Evolutionary conservation across 2,888 invertebrate genomes (phyloP).

Genomic region (Choristoneura rosaceana): DNA sequence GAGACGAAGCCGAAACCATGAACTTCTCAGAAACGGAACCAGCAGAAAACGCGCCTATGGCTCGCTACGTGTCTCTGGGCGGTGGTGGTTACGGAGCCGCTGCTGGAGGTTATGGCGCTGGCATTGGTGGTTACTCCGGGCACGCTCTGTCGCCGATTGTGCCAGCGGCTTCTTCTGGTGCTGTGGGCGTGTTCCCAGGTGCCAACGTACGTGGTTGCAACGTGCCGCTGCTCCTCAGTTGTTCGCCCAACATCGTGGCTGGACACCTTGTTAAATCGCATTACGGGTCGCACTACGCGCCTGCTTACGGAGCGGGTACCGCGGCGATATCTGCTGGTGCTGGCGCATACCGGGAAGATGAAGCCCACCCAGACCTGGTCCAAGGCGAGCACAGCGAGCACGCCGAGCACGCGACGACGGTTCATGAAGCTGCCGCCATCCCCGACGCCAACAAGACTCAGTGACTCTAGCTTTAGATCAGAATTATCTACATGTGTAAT

Average conservation of each 20-base stretch:
- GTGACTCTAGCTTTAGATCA: constrained; percentile 32
- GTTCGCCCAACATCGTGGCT: constrained; percentile 69
- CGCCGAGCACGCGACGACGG: constrained; percentile 50
- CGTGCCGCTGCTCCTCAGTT: constrained; percentile 73
- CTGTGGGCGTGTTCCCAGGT: constrained; percentile 70
- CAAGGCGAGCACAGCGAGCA: constrained; percentile 51
- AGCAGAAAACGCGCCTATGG: constrained; percentile 61
- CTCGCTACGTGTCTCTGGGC: constrained; percentile 57
- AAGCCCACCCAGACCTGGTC: constrained; percentile 49
- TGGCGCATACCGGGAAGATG: constrained; percentile 60
- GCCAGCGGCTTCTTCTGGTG: constrained; percentile 51
- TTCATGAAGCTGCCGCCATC: constrained; percentile 31
- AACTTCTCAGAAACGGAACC: constrained; percentile 68
- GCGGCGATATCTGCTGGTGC: constrained; percentile 30
- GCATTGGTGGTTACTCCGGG: constrained; percentile 34
- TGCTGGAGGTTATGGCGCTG: constrained; percentile 8
- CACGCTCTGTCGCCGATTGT: constrained; percentile 43
- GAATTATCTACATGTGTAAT: constrained; percentile 15
- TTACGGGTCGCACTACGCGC: constrained; percentile 47
- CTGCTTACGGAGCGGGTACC: constrained; percentile 42
- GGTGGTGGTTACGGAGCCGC: constrained; percentile 36
- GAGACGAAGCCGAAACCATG: constrained; percentile 59
- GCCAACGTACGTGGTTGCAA: constrained; percentile 67
- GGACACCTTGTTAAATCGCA: constrained; percentile 62
- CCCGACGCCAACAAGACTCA: constrained; percentile 24